Evolutionary conservation across 30 jellyfish, hydroid and myxozoan species (phyloP).

Genomic region (Chrysaora quinquecirrha): DNA sequence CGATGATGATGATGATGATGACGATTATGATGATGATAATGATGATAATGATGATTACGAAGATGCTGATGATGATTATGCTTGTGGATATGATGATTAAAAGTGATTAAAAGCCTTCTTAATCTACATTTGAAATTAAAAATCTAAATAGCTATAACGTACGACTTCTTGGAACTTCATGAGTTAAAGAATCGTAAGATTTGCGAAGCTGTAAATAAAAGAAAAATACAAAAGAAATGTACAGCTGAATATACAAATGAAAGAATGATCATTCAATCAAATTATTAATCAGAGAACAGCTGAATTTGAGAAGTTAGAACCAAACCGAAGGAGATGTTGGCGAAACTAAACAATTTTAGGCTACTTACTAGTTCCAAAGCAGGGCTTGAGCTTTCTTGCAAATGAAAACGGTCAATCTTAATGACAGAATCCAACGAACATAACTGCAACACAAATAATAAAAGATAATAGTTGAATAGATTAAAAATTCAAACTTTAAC

Average conservation of each 20-base stretch:
- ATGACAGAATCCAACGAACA: conserved; percentile 15
- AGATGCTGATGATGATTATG: no score
- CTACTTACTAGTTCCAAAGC: conserved; percentile 25
- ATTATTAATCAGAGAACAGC: no score
- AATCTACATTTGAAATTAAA: no score
- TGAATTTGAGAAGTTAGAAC: no score
- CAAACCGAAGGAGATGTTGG: not conserved
- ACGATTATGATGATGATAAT: no score
- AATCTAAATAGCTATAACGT: not conserved
- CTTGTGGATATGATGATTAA: not conserved
- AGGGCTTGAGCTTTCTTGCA: conserved; percentile 4
- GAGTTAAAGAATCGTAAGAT: conserved; percentile 23
- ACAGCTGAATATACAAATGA: not conserved
- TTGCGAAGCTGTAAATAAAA: conserved; percentile 40
- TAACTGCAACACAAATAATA: conserved; percentile 5
- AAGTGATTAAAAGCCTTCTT: not conserved
- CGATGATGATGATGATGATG: not conserved
- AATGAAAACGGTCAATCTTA: not conserved
- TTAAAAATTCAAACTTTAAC: no score
- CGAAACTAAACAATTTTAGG: not conserved
- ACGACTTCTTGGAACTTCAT: conserved; percentile 33
- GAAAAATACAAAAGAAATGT: not conserved
- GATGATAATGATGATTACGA: no score
- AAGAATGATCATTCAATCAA: not conserved
- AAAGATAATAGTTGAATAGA: no score